Evolutionary conservation across 2,888 invertebrate genomes (phyloP).

Genomic region (Trissonchulus sp.): DNA sequence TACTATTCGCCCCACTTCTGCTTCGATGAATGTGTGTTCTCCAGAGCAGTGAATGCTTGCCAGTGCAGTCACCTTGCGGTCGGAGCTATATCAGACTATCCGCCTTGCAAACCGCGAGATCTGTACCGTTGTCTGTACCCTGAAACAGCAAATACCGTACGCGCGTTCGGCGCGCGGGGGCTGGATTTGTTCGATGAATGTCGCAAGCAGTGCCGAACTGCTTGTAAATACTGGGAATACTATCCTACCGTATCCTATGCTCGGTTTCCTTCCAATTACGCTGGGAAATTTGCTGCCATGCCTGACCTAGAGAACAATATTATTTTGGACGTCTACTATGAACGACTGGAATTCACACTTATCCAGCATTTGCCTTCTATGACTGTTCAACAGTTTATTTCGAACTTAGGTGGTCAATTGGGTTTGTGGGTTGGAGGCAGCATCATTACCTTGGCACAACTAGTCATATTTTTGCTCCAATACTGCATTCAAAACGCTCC

Average conservation of each 20-base stretch:
- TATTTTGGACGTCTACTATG: constrained; percentile 38
- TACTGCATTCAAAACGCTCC: too few relatives aligned
- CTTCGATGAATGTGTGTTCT: constrained; percentile 23
- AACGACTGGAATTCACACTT: constrained; percentile 25
- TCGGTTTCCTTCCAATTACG: constrained; percentile 41
- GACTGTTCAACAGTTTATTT: neutral
- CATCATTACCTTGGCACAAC: constrained; percentile 14
- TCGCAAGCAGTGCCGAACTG: constrained; percentile 42
- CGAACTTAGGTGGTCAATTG: constrained; percentile 18
- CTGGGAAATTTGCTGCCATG: too few relatives aligned
- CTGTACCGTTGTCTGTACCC: constrained; percentile 6
- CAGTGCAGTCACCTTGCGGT: constrained; percentile 2
- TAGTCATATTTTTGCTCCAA: constrained; percentile 15
- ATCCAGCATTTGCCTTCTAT: constrained; percentile 15
- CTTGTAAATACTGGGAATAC: constrained; percentile 45
- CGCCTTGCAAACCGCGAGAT: constrained; percentile 1
- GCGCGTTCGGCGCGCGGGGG: neutral
- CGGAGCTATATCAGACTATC: neutral
- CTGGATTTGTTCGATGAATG: constrained; percentile 32
- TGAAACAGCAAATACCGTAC: neutral
- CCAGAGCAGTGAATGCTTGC: neutral
- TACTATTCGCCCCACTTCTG: constrained; percentile 16
- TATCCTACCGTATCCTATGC: constrained; percentile 43
- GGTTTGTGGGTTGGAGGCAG: constrained; percentile 17
- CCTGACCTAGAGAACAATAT: constrained; percentile 37